These are phyloP conservation scores for Picathartes gymnocephalus DNA, from an alignment of 2,113 vertebrate genomes.

Conservation along the genomic window DNA sequence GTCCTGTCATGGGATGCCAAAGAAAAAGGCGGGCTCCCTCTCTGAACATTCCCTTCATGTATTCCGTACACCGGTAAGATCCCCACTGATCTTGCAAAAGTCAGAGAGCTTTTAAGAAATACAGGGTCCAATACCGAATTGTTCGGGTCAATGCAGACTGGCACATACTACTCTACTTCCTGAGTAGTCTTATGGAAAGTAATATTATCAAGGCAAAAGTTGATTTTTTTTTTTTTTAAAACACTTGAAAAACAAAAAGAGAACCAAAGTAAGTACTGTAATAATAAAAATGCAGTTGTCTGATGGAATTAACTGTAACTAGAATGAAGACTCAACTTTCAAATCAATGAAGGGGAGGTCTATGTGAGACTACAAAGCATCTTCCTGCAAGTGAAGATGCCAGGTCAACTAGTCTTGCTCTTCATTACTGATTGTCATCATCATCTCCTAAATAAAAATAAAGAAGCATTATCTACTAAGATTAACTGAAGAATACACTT, in stretches of 20 bases:
- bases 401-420: background rate
- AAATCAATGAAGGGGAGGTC: background rate
- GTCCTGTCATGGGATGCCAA: background rate
- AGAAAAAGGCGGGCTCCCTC: background rate
- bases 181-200: background rate
- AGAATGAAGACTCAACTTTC: background rate
- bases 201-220: background rate
- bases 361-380: background rate
- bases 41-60: background rate
- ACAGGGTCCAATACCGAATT: background rate
- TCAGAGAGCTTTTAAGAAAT: background rate
- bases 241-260: background rate
- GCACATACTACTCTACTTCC: background rate
- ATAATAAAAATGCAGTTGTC: background rate
- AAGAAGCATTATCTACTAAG: background rate
- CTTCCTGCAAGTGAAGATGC: background rate
- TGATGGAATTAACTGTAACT: background rate
- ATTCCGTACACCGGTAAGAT: background rate
- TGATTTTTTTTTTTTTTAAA: background rate
- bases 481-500: background rate
- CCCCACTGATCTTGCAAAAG: background rate
- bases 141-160: background rate
- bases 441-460: background rate
- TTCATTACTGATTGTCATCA: background rate
- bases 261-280: background rate